These are phyloP conservation scores for Hartigia nigra DNA, from an alignment of 2,888 invertebrate genomes.

Conservation along the genomic window DNA sequence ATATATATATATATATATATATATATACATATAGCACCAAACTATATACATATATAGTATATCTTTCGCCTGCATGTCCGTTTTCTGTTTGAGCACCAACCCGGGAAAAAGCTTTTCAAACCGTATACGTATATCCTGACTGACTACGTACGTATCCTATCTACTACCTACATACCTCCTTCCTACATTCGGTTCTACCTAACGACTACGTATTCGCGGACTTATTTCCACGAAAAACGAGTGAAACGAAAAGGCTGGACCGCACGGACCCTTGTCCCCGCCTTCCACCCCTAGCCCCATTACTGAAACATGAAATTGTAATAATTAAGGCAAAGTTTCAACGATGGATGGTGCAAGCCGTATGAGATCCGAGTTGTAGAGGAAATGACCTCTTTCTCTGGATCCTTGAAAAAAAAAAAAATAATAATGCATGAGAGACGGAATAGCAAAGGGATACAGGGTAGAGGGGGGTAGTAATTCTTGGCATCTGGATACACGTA, in stretches of 20 bases:
- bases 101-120: constrained; percentile 43
- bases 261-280: not conserved
- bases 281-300: not conserved
- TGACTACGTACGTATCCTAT: constrained; percentile 5
- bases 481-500: not conserved
- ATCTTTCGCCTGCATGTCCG: constrained; percentile 32
- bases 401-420: not conserved
- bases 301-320: constrained; percentile 37
- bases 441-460: not conserved
- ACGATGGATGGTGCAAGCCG: not conserved
- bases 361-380: not conserved
- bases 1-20: constrained; percentile 10
- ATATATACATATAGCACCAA: too few relatives aligned
- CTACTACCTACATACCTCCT: not conserved
- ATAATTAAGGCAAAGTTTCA: constrained; percentile 43
- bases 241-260: constrained; percentile 17
- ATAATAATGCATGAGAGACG: not conserved
- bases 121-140: constrained; percentile 14
- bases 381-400: not conserved
- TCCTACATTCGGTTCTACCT: not conserved
- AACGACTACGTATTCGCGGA: constrained; percentile 1
- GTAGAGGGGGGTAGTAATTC: not conserved
- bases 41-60: not conserved
- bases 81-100: constrained; percentile 34
- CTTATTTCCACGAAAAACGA: constrained; percentile 11